phyloP scores from a whole-genome alignment of 2,797 vertebrate genomes.

The Danio albolineatus region DNA sequence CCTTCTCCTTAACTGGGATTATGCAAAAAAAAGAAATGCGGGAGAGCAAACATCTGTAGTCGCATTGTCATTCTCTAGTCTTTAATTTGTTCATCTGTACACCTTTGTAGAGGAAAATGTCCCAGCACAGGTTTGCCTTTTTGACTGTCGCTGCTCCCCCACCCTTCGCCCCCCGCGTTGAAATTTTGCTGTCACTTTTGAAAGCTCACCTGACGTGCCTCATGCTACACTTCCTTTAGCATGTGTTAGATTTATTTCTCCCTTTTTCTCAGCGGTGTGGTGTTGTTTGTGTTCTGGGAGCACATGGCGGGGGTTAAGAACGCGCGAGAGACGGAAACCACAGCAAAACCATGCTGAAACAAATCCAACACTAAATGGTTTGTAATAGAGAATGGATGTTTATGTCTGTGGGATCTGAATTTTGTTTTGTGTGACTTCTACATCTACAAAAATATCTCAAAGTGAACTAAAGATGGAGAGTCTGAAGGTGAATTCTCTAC shows the following conservation, averaged over 20 bases:
- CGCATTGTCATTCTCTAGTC: constrained; percentile 90
- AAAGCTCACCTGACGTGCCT: constrained; percentile 56
- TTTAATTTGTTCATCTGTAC: constrained; percentile 92
- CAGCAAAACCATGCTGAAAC: constrained; percentile 45
- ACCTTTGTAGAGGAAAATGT: constrained; percentile 86
- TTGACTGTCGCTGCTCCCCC: constrained; percentile 60
- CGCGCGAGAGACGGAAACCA: constrained; percentile 21
- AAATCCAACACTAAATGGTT: constrained; percentile 24
- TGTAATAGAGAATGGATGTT: constrained; percentile 30
- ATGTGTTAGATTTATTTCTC: constrained; percentile 51
- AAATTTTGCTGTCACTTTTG: constrained; percentile 54
- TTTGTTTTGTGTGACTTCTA: constrained; percentile 29
- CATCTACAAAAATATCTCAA: constrained; percentile 34
- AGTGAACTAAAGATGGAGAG: constrained; percentile 12
- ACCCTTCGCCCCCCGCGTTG: constrained; percentile 52
- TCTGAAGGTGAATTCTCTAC: constrained; percentile 5
- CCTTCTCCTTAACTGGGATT: constrained; percentile 83
- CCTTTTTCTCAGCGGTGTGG: constrained; percentile 30
- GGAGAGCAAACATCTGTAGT: constrained; percentile 93
- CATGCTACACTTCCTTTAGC: constrained; percentile 46
- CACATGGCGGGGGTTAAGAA: constrained; percentile 9
- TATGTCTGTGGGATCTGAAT: constrained; percentile 33
- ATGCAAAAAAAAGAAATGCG: constrained; percentile 84
- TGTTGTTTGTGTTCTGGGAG: constrained; percentile 50
- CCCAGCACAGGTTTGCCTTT: constrained; percentile 71